Evolutionary conservation across 2,797 vertebrate genomes (phyloP).

Genomic region (Sebastes iracundus): DNA sequence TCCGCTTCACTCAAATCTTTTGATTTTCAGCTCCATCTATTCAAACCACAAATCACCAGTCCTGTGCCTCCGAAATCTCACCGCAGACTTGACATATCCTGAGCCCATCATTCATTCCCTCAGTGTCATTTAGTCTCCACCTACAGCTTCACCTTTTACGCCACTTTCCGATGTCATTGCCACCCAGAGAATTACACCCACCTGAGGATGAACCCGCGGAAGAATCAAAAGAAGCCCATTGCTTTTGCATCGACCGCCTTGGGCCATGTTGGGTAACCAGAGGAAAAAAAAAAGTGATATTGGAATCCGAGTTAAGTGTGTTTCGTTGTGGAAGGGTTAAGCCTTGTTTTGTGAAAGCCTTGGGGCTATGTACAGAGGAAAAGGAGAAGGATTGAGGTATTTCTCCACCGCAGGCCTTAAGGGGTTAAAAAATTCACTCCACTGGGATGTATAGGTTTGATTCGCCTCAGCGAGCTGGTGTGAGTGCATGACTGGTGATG

Average conservation of each 20-base stretch:
- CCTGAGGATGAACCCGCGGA: slow-evolving; percentile 50
- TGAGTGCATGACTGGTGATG: slow-evolving; percentile 54
- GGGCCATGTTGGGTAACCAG: slow-evolving; percentile 48
- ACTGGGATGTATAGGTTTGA: slow-evolving; percentile 53
- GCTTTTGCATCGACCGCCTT: slow-evolving; percentile 47
- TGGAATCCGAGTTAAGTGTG: slow-evolving; percentile 53
- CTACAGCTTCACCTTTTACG: slow-evolving; percentile 54
- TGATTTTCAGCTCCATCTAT: slow-evolving; percentile 39
- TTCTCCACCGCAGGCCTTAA: slow-evolving; percentile 31
- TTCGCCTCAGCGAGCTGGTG: slow-evolving; percentile 49
- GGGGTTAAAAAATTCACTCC: slow-evolving; percentile 61
- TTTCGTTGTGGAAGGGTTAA: slow-evolving; percentile 61
- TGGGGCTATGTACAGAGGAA: slow-evolving; percentile 46
- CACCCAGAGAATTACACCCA: slow-evolving; percentile 58
- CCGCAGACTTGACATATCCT: slow-evolving; percentile 28
- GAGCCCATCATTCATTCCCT: slow-evolving; percentile 38
- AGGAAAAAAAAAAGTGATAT: slow-evolving; percentile 27
- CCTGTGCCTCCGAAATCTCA: slow-evolving; percentile 19
- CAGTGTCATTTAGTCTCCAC: slow-evolving; percentile 48
- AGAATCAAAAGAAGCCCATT: slow-evolving; percentile 52
- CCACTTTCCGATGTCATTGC: slow-evolving; percentile 59
- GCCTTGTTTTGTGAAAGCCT: slow-evolving; percentile 51
- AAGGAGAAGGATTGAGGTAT: slow-evolving; percentile 37
- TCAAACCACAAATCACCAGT: slow-evolving; percentile 33
- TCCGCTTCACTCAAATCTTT: slow-evolving; percentile 12